Evolutionary conservation across 2,113 vertebrate genomes (phyloP).

Genomic region (Gasterosteus nipponicus): DNA sequence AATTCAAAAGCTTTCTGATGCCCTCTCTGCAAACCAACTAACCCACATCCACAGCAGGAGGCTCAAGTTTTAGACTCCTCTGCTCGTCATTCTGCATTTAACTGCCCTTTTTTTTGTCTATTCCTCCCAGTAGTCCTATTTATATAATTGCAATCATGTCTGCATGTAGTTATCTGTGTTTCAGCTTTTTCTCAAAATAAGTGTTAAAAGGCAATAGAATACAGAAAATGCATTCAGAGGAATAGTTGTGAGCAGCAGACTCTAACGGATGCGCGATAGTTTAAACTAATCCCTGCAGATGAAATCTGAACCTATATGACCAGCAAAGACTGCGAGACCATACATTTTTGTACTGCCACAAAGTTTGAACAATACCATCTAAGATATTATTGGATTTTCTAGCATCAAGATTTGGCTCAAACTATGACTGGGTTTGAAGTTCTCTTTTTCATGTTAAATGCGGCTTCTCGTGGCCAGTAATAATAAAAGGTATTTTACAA

Average conservation of each 20-base stretch:
- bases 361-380: background rate
- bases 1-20: constrained; percentile 1
- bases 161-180: background rate
- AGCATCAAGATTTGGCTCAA: background rate
- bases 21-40: background rate
- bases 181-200: no score
- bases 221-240: no score
- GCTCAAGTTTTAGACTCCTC: background rate
- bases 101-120: background rate
- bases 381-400: background rate
- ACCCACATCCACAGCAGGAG: background rate
- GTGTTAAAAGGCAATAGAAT: no score
- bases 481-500: background rate
- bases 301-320: constrained; percentile 7
- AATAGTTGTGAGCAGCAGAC: no score
- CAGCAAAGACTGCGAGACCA: background rate
- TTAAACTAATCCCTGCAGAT: constrained; percentile 27
- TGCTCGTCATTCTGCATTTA: background rate
- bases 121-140: constrained; percentile 12
- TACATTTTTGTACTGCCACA: no score
- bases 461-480: background rate
- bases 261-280: constrained; percentile 18
- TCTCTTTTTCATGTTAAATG: background rate
- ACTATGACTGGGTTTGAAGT: background rate
- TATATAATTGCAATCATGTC: background rate